These are phyloP conservation scores for Isurus oxyrinchus DNA, from an alignment of 2,113 vertebrate species.

Conservation along the genomic window DNA sequence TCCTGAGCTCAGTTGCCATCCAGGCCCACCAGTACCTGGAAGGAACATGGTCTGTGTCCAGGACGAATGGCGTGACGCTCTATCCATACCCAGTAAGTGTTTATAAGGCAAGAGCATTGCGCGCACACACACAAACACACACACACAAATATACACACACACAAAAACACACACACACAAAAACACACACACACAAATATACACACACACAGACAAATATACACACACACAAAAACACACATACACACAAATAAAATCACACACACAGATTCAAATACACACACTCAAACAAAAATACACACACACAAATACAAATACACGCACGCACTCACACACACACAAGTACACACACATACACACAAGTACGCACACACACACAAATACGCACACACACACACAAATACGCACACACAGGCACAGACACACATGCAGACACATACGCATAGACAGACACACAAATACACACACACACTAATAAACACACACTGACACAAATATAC, in stretches of 20 bases:
- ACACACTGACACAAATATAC: not conserved
- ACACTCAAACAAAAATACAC: not conserved
- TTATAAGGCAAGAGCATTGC: not conserved
- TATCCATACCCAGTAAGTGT: conserved; percentile 90
- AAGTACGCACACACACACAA: not conserved
- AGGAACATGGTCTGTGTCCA: conserved; percentile 67
- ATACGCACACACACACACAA: not conserved
- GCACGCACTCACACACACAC: not conserved
- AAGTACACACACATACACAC: not conserved
- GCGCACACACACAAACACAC: not conserved
- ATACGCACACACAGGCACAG: not conserved
- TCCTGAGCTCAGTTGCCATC: conserved; percentile 68
- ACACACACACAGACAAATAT: not conserved
- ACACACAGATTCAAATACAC: not conserved
- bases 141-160: not conserved
- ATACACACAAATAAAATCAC: not conserved
- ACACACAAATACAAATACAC: not conserved
- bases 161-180: not conserved
- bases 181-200: not conserved
- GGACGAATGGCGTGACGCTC: conserved; percentile 82
- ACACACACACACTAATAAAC: not conserved
- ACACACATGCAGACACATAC: not conserved
- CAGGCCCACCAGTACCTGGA: conserved; percentile 81
- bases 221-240: not conserved
- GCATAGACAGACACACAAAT: not conserved